A percentile compares a stretch with the other conserved stretches of the same genome.
Evolutionary conservation across 2,888 invertebrate species (phyloP).

Genomic region (Orthonychiurus folsomi): DNA sequence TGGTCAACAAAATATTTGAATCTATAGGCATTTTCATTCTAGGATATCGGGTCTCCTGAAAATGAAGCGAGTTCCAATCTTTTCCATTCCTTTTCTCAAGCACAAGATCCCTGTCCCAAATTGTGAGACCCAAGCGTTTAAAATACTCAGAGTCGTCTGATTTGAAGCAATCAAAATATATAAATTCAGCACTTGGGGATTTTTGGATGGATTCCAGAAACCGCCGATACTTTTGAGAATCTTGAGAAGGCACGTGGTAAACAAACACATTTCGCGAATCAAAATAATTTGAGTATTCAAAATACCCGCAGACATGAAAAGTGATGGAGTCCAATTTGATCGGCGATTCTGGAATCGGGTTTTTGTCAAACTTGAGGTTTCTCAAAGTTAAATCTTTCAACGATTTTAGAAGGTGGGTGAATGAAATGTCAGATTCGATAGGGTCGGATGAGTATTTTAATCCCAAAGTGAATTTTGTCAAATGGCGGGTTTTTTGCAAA

Average conservation of each 20-base stretch:
- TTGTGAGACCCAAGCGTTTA: not conserved
- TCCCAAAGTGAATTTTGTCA: not conserved
- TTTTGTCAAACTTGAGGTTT: not conserved
- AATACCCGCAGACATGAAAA: not conserved
- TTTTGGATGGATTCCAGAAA: too few relatives aligned
- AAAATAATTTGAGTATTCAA: not conserved
- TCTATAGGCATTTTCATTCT: not conserved
- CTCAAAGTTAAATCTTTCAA: not conserved
- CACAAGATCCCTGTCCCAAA: not conserved
- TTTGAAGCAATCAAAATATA: not conserved
- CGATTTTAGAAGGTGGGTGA: not conserved
- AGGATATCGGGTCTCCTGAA: not conserved
- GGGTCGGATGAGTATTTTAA: not conserved
- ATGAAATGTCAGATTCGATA: not conserved
- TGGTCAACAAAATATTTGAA: too few relatives aligned
- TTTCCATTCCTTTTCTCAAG: not conserved
- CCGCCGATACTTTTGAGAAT: not conserved
- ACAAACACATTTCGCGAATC: not conserved
- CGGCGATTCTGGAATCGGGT: not conserved
- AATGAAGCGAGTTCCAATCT: not conserved
- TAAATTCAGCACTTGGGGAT: not conserved
- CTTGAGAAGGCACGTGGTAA: not conserved
- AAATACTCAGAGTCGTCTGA: not conserved
- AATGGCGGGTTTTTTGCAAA: not conserved
- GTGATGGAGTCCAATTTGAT: not conserved